Conservation (phyloP, 2,797 vertebrate species). For the Pseudomugil tenellus region DNA sequence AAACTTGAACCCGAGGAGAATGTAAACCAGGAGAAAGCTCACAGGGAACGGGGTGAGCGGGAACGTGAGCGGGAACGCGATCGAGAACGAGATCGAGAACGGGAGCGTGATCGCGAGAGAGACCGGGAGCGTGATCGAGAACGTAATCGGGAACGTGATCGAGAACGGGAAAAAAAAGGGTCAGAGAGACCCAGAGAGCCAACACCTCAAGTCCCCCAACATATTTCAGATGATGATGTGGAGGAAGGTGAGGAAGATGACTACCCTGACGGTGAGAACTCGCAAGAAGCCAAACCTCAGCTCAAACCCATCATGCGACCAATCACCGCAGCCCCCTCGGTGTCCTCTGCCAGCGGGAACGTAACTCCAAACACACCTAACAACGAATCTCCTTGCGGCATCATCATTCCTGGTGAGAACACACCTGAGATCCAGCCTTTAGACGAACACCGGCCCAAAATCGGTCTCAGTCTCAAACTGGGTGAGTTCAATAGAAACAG, state of each 20-base stretch:
- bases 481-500: slow-evolving; percentile 75
- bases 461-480: slow-evolving; percentile 96
- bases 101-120: background rate
- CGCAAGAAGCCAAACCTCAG: slow-evolving; percentile 90
- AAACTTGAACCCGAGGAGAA: slow-evolving; percentile 94
- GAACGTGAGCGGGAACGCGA: slow-evolving; percentile 70
- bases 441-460: slow-evolving; percentile 95
- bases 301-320: slow-evolving; percentile 94
- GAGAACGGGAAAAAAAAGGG: slow-evolving; percentile 81
- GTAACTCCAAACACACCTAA: slow-evolving; percentile 94
- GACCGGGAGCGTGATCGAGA: slow-evolving; percentile 63
- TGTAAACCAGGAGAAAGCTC: slow-evolving; percentile 87
- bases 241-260: slow-evolving; percentile 78
- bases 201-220: slow-evolving; percentile 76
- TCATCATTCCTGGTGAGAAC: slow-evolving; percentile 98
- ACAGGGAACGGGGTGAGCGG: slow-evolving; percentile 69
- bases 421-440: slow-evolving; percentile 91
- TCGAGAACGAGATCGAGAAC: slow-evolving; percentile 67
- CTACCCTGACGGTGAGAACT: slow-evolving; percentile 87
- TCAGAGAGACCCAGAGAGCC: slow-evolving; percentile 74
- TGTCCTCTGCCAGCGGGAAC: slow-evolving; percentile 95
- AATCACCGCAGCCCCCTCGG: slow-evolving; percentile 94
- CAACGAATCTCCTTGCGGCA: slow-evolving; percentile 96
- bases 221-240: slow-evolving; percentile 84
- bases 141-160: background rate